These are phyloP conservation scores for Cyclophora albipunctata DNA, from an alignment of 2,888 invertebrate genomes.

Conservation along the genomic window DNA sequence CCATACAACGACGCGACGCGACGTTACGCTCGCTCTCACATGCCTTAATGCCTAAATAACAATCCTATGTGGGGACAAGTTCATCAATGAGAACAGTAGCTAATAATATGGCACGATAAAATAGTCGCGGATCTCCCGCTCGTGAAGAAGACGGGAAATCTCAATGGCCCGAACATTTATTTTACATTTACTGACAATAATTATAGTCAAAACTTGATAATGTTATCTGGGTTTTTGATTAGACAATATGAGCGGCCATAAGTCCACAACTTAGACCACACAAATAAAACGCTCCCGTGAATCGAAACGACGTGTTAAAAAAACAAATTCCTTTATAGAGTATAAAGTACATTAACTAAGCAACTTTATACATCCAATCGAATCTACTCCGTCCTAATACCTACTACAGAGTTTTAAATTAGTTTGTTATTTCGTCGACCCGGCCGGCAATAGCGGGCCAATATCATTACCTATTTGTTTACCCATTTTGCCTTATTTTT, in stretches of 20 bases:
- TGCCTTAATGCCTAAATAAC: too few relatives aligned
- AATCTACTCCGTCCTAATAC: conserved; percentile 15
- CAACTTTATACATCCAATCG: conserved; percentile 28
- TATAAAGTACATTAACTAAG: conserved; percentile 40
- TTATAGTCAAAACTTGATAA: too few relatives aligned
- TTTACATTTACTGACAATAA: too few relatives aligned
- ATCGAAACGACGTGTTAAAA: conserved; percentile 53
- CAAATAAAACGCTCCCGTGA: conserved; percentile 31
- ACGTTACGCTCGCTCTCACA: too few relatives aligned
- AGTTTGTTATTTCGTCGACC: conserved; percentile 24
- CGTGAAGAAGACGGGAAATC: too few relatives aligned
- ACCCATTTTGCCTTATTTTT: conserved; percentile 4
- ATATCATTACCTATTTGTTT: conserved; percentile 19
- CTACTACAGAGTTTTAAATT: conserved; percentile 27
- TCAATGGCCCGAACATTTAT: too few relatives aligned
- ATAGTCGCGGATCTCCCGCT: too few relatives aligned
- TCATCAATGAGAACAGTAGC: too few relatives aligned
- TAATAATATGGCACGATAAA: too few relatives aligned
- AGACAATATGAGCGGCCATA: conserved; percentile 1
- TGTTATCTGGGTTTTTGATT: too few relatives aligned
- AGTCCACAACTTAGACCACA: conserved; percentile 3
- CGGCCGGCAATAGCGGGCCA: conserved; percentile 10
- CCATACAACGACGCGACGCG: too few relatives aligned
- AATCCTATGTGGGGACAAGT: too few relatives aligned
- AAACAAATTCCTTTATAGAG: conserved; percentile 36